Conservation (phyloP, 2,797 vertebrate species). For the Gobio occitaniae region DNA sequence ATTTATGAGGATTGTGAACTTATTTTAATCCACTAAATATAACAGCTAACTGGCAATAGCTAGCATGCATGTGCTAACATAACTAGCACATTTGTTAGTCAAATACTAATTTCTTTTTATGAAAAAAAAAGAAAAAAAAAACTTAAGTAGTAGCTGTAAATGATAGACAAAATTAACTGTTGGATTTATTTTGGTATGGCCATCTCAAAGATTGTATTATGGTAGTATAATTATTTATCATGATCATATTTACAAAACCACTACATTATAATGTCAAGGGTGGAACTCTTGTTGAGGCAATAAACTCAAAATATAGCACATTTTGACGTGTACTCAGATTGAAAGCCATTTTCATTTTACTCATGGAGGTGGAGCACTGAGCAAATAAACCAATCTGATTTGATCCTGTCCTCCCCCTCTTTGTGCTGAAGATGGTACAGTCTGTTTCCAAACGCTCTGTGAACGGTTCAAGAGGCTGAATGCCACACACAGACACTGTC, state of each 20-base stretch:
- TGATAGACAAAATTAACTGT: not conserved
- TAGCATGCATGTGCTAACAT: not conserved
- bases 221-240: not conserved
- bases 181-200: not conserved
- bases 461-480: constrained; percentile 13
- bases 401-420: constrained; percentile 2
- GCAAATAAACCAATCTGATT: constrained; percentile 16
- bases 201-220: not conserved
- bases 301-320: not conserved
- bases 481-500: not conserved
- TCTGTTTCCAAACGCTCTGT: not conserved
- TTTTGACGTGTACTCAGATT: not conserved
- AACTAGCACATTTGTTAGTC: not conserved
- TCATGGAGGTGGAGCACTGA: not conserved
- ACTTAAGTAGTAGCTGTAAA: not conserved
- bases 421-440: constrained; percentile 9
- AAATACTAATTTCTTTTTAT: not conserved
- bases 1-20: not conserved
- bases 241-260: not conserved
- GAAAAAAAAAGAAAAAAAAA: not conserved
- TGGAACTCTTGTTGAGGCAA: not conserved
- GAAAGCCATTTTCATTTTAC: not conserved
- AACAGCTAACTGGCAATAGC: no score
- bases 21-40: not conserved
- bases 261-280: not conserved